phyloP scores from a whole-genome alignment of 2,888 invertebrate genomes.

The Apocheima hispidaria region DNA sequence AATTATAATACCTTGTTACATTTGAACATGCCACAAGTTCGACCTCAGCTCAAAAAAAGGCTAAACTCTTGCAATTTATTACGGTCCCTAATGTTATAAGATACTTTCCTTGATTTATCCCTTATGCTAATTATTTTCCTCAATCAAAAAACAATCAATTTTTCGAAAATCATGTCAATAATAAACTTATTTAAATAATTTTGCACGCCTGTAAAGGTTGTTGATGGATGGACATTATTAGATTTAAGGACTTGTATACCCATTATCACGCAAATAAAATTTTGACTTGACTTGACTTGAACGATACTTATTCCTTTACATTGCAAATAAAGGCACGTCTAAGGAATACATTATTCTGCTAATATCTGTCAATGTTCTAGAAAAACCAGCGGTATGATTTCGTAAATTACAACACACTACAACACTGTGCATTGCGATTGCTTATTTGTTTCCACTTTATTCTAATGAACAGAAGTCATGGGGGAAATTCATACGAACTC shows the following conservation, averaged over 20 bases:
- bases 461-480: too few relatives aligned
- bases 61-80: background rate
- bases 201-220: too few relatives aligned
- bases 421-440: too few relatives aligned
- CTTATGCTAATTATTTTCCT: conserved; percentile 3
- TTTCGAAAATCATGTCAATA: too few relatives aligned
- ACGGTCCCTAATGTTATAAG: background rate
- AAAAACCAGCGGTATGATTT: background rate
- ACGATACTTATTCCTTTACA: background rate
- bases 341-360: conserved; percentile 1
- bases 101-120: background rate
- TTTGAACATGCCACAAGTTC: background rate
- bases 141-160: conserved; percentile 1
- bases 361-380: background rate
- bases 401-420: too few relatives aligned
- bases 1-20: background rate
- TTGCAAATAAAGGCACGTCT: conserved; percentile 8
- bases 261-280: too few relatives aligned
- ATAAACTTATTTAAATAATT: too few relatives aligned
- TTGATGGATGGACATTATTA: too few relatives aligned
- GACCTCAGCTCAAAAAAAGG: background rate
- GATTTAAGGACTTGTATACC: too few relatives aligned
- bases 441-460: too few relatives aligned
- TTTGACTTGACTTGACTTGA: too few relatives aligned
- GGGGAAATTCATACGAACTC: too few relatives aligned